phyloP scores from a whole-genome alignment of 2,888 invertebrate genomes.

The Drosophila colorata region DNA sequence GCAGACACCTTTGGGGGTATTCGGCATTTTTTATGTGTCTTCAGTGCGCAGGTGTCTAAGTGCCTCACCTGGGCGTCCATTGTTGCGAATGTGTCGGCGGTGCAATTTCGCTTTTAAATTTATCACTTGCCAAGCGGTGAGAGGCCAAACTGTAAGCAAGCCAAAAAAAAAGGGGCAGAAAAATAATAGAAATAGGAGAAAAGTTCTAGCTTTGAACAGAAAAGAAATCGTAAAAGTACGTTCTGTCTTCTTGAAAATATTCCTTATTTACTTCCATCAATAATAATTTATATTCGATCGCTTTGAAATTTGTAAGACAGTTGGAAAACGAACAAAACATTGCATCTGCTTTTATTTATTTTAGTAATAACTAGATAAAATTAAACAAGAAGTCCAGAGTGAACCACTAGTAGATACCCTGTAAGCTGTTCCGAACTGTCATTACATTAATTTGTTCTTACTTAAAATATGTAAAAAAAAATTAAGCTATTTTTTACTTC shows the following conservation, averaged over 20 bases:
- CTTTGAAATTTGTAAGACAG: no score
- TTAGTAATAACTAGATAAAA: no score
- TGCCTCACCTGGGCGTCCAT: conserved; percentile 20
- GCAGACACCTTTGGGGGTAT: conserved; percentile 32
- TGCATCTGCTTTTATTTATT: no score
- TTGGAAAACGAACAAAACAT: no score
- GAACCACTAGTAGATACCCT: no score
- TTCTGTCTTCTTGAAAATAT: no score
- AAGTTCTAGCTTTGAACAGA: not conserved
- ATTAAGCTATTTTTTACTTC: no score
- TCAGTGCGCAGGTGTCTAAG: conserved; percentile 35
- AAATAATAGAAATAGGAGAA: not conserved
- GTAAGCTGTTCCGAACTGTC: no score
- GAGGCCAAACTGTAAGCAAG: conserved; percentile 22
- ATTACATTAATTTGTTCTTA: not conserved
- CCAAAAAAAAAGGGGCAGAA: conserved; percentile 11
- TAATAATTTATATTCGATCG: no score
- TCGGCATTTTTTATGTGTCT: conserved; percentile 25
- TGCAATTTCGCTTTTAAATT: conserved; percentile 54
- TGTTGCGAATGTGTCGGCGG: conserved; percentile 44
- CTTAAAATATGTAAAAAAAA: not conserved
- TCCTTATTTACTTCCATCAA: not conserved
- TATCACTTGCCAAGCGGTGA: conserved; percentile 33
- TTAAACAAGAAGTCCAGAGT: no score
- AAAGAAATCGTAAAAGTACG: no score